Evolutionary conservation across 2,888 invertebrate species (phyloP).

Genomic region (Steinernema hermaphroditum): DNA sequence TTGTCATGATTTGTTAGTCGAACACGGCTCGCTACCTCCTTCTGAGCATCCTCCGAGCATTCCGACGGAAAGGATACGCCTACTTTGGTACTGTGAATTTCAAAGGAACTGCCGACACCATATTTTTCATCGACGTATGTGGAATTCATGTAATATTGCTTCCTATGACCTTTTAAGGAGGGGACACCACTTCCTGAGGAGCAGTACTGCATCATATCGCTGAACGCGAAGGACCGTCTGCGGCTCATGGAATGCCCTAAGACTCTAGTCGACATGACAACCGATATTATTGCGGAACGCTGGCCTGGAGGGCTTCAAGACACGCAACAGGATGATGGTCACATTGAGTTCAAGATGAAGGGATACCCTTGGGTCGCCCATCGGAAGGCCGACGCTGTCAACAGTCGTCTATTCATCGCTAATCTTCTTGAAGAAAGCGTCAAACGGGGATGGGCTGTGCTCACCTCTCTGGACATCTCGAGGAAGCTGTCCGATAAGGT

Average conservation of each 20-base stretch:
- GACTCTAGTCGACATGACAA: not conserved
- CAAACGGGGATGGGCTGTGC: conserved; percentile 30
- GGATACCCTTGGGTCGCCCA: not conserved
- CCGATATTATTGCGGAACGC: not conserved
- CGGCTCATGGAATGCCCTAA: conserved; percentile 25
- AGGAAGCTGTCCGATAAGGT: conserved; percentile 35
- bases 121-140: conserved; percentile 35
- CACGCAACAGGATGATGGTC: not conserved
- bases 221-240: conserved; percentile 34
- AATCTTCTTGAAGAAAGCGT: conserved; percentile 15
- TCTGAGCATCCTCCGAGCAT: conserved; percentile 31
- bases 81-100: conserved; percentile 34
- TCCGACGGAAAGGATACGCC: conserved; percentile 17
- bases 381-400: not conserved
- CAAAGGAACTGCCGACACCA: conserved; percentile 40
- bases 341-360: not conserved
- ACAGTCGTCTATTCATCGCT: conserved; percentile 28
- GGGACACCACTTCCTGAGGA: not conserved
- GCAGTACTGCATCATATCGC: conserved; percentile 31
- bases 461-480: conserved; percentile 33
- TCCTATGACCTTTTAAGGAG: no score
- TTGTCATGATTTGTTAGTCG: not conserved
- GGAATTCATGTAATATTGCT: no score
- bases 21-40: conserved; percentile 15
- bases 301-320: not conserved